A percentile compares a stretch with the other conserved stretches of the same genome.
phyloP scores from a whole-genome alignment of 2,888 invertebrate species.

The Coronaproctus castanopsis region DNA sequence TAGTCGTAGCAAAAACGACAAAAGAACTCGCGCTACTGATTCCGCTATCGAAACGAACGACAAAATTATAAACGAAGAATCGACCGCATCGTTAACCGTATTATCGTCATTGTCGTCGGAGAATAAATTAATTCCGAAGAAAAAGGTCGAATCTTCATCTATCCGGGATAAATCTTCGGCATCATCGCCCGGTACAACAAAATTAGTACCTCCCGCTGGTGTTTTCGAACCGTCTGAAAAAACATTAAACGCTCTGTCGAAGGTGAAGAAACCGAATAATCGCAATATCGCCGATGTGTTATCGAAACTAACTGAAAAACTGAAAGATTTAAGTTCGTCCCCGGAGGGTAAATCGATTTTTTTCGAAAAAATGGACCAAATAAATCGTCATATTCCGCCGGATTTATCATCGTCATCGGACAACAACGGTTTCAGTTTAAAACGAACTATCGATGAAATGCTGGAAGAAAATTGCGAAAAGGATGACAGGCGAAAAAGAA shows the following conservation, averaged over 20 bases:
- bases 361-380: conserved; percentile 8
- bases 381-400: not conserved
- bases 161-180: no score
- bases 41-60: no score
- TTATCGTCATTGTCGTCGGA: no score
- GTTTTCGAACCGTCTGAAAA: conserved; percentile 42
- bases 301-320: conserved; percentile 15
- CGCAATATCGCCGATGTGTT: conserved; percentile 15
- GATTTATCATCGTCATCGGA: not conserved
- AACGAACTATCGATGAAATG: conserved; percentile 13
- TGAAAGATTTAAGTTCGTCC: conserved; percentile 12
- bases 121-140: not conserved
- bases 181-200: no score
- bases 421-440: conserved; percentile 4
- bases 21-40: no score
- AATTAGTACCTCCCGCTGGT: conserved; percentile 35
- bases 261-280: conserved; percentile 14
- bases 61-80: no score
- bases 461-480: conserved; percentile 2
- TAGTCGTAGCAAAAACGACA: no score
- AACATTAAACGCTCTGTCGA: conserved; percentile 13
- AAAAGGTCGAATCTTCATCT: not conserved
- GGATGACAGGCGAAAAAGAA: not conserved
- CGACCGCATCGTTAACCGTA: no score
- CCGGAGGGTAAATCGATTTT: conserved; percentile 10